Conservation (phyloP, 2,113 vertebrate genomes). For the Atrichornis clamosus region DNA sequence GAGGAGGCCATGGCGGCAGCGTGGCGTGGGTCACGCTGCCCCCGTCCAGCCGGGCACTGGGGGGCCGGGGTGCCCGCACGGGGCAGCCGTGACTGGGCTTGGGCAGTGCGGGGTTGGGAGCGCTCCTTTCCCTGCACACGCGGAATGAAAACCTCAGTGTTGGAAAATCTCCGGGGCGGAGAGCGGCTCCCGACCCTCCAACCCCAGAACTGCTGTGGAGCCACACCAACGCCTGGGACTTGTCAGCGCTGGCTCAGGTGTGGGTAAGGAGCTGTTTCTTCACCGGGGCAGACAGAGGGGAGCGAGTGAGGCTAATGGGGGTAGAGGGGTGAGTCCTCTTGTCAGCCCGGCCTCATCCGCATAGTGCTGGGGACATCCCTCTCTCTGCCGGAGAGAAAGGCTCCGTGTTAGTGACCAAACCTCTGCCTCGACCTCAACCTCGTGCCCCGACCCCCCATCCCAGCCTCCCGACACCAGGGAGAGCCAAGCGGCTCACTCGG, state of each 20-base stretch:
- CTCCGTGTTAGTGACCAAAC: background rate
- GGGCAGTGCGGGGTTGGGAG: accelerated
- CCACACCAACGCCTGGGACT: background rate
- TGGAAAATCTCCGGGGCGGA: background rate
- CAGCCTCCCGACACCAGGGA: background rate
- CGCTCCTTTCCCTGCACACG: accelerated
- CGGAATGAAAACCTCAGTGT: background rate
- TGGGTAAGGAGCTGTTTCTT: background rate
- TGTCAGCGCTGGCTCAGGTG: background rate
- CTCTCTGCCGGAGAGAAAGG: background rate
- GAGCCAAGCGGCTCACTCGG: background rate
- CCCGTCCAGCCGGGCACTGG: accelerated
- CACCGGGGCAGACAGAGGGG: background rate
- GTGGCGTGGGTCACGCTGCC: background rate
- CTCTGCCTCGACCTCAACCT: background rate
- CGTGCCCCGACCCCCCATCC: background rate
- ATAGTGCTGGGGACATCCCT: background rate
- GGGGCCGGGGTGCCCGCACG: accelerated
- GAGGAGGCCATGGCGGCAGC: slow-evolving; percentile 64
- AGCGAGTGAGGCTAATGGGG: background rate
- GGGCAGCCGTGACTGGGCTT: background rate
- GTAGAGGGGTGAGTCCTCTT: background rate
- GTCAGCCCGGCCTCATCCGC: background rate
- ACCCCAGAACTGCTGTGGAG: background rate
- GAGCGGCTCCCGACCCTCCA: background rate